Evolutionary conservation across 2,888 invertebrate species (phyloP), one percentile per base, ranked within the genome.

Genomic region (Xanthia icteritia): DNA sequence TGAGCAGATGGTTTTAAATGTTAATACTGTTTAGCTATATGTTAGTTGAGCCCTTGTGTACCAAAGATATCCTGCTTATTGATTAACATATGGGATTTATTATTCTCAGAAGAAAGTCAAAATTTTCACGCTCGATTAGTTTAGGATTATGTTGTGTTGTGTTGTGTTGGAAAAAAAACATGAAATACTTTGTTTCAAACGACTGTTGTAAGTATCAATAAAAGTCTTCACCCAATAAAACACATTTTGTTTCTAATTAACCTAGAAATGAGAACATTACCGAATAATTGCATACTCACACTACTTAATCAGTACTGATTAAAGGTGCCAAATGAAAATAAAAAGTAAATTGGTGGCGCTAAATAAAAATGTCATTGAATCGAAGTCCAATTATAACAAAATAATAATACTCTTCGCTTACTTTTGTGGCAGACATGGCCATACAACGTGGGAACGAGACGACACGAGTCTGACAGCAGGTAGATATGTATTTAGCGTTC

Each of bases 191-290:
- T 36, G 36, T 66, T 48, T 39, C 6, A n/a, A 67, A 42, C 8
- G 27, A 31, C n/a, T 48, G 9, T n/a, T 79, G 51, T 31, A 31
- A 31, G 31, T 79, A 54, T 68, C 9, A 60, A 60, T 63, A 54
- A 48, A 79, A 39, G 27, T 56, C 5, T 23, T 73, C 20, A 27
- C n/a, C 36, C 48, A 77, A 64, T 48, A 11, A 42, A 56, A 74
- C n/a, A 45, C n/a, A 5, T 56, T 70, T 23, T 23, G 51, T 58
- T 70, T 67, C 42, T 54, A 82, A 73, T 71, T 84, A 84, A 84
- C 70, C 67, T 70, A 71, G 73, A 71, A 84, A 79, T 60, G 5
- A 73, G 64, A 69, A 64, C 48, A 69, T 84, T 74, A 61, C 61
- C 56, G n/a, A 48, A 75, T 69, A 81, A 81, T 76, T 73, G 66